These are phyloP conservation scores for Eupithecia tripunctaria DNA, from an alignment of 2,888 invertebrate species.

Conservation along the genomic window DNA sequence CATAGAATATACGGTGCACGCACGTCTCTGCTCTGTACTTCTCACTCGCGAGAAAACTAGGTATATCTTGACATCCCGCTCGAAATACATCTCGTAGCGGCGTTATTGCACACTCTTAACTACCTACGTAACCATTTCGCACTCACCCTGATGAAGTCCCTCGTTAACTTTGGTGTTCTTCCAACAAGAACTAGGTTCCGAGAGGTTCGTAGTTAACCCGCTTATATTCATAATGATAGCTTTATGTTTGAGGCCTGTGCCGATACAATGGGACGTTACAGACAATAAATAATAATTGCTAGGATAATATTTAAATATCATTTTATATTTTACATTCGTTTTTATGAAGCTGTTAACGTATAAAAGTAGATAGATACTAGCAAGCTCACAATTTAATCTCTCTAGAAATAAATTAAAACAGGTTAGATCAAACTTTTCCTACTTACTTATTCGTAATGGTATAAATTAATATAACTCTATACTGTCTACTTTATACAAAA, in stretches of 20 bases:
- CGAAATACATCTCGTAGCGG: too few relatives aligned
- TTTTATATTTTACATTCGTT: constrained; percentile 47
- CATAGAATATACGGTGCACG: too few relatives aligned
- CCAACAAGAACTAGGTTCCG: too few relatives aligned
- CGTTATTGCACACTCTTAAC: too few relatives aligned
- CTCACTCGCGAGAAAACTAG: too few relatives aligned
- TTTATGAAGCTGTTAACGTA: constrained; percentile 43
- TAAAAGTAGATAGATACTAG: constrained; percentile 24
- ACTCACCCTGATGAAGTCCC: too few relatives aligned
- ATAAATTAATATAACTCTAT: constrained; percentile 21
- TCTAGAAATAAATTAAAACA: constrained; percentile 42
- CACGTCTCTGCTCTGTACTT: too few relatives aligned
- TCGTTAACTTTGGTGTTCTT: too few relatives aligned
- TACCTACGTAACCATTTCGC: too few relatives aligned
- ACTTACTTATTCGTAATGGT: constrained; percentile 22
- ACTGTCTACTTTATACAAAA: constrained; percentile 28
- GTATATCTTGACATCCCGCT: too few relatives aligned
- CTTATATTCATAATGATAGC: too few relatives aligned
- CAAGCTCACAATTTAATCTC: constrained; percentile 38
- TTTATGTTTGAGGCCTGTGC: background rate
- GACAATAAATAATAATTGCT: constrained; percentile 11
- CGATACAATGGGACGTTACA: background rate
- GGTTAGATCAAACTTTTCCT: constrained; percentile 28
- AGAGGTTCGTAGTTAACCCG: too few relatives aligned
- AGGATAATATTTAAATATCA: constrained; percentile 44